phyloP scores from a whole-genome alignment of 2,797 vertebrate species.

The Hylomyscus alleni region DNA sequence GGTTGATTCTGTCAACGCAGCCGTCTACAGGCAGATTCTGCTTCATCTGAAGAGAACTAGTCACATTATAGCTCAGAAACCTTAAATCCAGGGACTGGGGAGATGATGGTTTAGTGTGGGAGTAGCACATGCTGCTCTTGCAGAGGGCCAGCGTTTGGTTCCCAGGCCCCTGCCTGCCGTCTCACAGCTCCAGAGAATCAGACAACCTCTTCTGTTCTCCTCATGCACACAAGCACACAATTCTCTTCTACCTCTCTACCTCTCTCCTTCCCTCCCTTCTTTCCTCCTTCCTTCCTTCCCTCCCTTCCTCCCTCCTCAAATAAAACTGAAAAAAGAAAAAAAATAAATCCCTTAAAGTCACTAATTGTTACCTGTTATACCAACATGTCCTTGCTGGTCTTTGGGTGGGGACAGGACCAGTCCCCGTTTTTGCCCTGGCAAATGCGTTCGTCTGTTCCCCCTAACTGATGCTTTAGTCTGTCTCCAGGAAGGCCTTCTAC shows the following conservation, averaged over 20 bases:
- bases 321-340: background rate
- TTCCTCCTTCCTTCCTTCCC: background rate
- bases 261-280: background rate
- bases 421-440: background rate
- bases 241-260: background rate
- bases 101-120: too few relatives aligned
- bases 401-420: background rate
- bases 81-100: background rate
- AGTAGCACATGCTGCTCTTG: background rate
- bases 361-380: background rate
- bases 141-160: background rate
- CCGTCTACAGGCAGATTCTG: background rate
- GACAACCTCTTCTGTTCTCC: background rate
- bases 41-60: background rate
- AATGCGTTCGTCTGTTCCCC: background rate
- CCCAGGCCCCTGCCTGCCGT: background rate
- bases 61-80: background rate
- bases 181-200: background rate
- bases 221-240: background rate
- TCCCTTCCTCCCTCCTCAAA: background rate
- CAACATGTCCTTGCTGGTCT: background rate
- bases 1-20: background rate
- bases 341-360: background rate
- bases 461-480: background rate
- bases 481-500: constrained; percentile 48